A percentile compares a stretch with the other conserved stretches of the same genome.
Conservation (phyloP, 2,888 invertebrate species). For the Syritta pipiens region DNA sequence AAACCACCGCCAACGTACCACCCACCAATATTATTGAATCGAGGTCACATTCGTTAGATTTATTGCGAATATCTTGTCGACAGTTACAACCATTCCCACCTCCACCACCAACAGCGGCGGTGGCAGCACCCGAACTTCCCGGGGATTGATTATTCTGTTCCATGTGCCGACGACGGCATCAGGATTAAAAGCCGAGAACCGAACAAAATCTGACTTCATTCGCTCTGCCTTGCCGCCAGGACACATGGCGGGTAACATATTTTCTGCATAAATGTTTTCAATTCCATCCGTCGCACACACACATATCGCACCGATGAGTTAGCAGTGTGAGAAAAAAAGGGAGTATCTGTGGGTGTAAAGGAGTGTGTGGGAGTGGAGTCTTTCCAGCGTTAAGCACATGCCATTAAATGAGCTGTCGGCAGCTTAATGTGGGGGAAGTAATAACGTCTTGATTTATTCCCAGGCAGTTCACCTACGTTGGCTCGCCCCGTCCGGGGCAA, state of each 20-base stretch:
- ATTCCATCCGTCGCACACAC: constrained; percentile 41
- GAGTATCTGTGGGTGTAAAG: constrained; percentile 22
- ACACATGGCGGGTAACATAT: constrained; percentile 68
- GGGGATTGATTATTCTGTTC: constrained; percentile 63
- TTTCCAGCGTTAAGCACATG: constrained; percentile 64
- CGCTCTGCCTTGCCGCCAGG: constrained; percentile 35
- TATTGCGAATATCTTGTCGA: constrained; percentile 67
- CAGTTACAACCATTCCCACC: constrained; percentile 41
- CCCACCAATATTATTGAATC: constrained; percentile 58
- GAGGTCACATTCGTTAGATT: constrained; percentile 67
- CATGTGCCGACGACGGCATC: constrained; percentile 54
- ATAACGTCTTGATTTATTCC: constrained; percentile 69
- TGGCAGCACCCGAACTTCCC: constrained; percentile 25
- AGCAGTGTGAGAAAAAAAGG: constrained; percentile 26
- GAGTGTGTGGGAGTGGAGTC: constrained; percentile 44
- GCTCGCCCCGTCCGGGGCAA: constrained; percentile 36
- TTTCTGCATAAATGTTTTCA: constrained; percentile 69
- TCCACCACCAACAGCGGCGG: constrained; percentile 4
- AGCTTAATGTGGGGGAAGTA: constrained; percentile 69
- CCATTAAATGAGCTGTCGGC: constrained; percentile 70
- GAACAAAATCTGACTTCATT: constrained; percentile 53
- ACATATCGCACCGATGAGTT: not conserved
- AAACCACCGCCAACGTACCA: constrained; percentile 28
- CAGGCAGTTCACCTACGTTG: constrained; percentile 52
- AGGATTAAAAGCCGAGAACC: constrained; percentile 62